Base-by-base conservation (phyloP, 2,888 invertebrate genomes). In the Cataglyphis rosenhaueri region DNA sequence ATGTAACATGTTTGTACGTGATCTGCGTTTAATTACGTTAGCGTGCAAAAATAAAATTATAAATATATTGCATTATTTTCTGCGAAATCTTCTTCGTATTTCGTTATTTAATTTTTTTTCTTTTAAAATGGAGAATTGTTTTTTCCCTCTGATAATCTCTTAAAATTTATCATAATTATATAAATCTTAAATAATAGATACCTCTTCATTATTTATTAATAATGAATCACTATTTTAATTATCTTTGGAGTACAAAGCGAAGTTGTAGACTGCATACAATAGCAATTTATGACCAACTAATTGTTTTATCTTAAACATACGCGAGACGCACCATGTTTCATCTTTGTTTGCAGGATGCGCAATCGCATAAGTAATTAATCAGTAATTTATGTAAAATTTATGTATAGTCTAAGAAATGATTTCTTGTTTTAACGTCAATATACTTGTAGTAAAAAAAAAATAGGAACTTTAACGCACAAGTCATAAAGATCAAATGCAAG, bases 221-320 rank as follows among this genome's bases (percentile, higher is more conserved):
- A 52, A 52, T n/a, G 8, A 52, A 6, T n/a, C 52, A n/a, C 8
- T 52, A n/a, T n/a, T n/a, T 52, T 3, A n/a, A 52, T 52, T 52
- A 52, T 52, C 8, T n/a, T 52, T 8, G n/a, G 8, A 52, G 52
- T 8, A n/a, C 2, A 5, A 15, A n/a, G 25, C 59, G 12, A 41
- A 38, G 25, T 44, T 57, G 55, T 21, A 32, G 18, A 52, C 35
- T 18, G 44, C 12, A 38, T 18, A 6, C 32, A 57, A 2, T 5
- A 21, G 18, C 8, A 61, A 76, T 81, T 86, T 79, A 81, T 21
- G 62, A 70, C 55, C 9, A 70, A 70, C 62, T 73, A 84, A 79
- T 84, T 82, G 65, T 32, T 18, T 79, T 86, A 84, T 87, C 86
- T 85, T 15, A 62, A 55, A 32, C n/a, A 76, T 15, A 38, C 68